Evolutionary conservation across 1,140 invertebrate genomes (phyloP), one percentile per base, ranked within the genome.

Genomic region (Dendrolimus kikuchii): DNA sequence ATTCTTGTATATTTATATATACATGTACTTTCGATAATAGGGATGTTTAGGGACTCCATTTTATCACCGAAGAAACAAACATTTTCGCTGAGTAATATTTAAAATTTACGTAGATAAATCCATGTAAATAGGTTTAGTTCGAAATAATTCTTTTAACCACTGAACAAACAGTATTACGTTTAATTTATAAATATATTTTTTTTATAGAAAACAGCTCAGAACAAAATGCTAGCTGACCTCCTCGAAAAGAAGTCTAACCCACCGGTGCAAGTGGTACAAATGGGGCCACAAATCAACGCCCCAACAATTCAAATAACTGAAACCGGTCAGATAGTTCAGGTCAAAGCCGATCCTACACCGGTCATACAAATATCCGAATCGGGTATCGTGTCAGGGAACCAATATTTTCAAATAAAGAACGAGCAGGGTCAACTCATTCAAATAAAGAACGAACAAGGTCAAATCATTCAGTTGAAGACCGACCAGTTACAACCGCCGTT

Each of bases 191-290:
- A 23, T 41, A 41, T 7, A 23, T 7, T 51, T 41, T 39, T 57
- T 47, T 66, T 71, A 36, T 68, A 86, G 83, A 84, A 86, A 63
- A 64, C 77, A 0, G 77, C 81, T 0, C 79, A 88, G 73, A 88
- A 88, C 58, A 88, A 88, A 74, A 88, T 88, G 85, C 64, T 88
- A 46, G 83, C 86, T 0, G 86, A 86, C 53, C 60, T 88, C 9
- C 66, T 88, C 3, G 86, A 88, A 60, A 88, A 88, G 55, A 86
- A 87, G 61, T 87, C 87, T 0, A 82, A 86, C 41, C 87, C 86
- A 5, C 85, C 81, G 5, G 74, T 86, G 4, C 83, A 82, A 70
- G 77, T 86, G 0, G 83, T 86, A 5, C 83, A 84, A 71, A 81
- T 85, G 81, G 68, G 60, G 0, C 68, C 77, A 5, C 81, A 84